These are phyloP conservation scores for Mythimna pallens DNA, from an alignment of 2,888 invertebrate species.

Conservation along the genomic window DNA sequence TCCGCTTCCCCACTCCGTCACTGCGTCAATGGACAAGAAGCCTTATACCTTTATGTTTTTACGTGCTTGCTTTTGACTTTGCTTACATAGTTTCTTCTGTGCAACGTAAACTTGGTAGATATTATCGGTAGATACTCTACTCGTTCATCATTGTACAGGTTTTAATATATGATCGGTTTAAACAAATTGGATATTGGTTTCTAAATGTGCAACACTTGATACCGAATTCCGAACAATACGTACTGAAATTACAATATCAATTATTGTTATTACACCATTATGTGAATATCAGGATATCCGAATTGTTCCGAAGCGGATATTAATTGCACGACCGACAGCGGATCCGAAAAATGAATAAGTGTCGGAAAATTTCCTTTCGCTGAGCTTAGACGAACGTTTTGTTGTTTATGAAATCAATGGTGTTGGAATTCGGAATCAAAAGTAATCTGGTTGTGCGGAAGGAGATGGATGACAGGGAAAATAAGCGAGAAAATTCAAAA, in stretches of 20 bases:
- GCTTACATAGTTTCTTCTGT: conserved; percentile 18
- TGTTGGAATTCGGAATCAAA: conserved; percentile 87
- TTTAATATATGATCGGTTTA: background rate
- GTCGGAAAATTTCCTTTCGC: conserved; percentile 45
- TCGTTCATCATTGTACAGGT: background rate
- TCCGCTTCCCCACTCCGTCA: no score
- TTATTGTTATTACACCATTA: conserved; percentile 37
- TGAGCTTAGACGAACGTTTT: conserved; percentile 60
- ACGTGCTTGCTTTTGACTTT: conserved; percentile 45
- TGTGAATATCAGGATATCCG: conserved; percentile 20
- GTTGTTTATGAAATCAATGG: conserved; percentile 84
- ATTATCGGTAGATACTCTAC: background rate
- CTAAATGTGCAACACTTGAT: conserved; percentile 1
- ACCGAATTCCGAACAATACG: conserved; percentile 1
- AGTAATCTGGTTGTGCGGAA: conserved; percentile 87
- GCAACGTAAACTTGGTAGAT: conserved; percentile 9
- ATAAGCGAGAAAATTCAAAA: conserved; percentile 88
- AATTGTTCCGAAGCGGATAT: conserved; percentile 46
- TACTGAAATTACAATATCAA: conserved; percentile 36
- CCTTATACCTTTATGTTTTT: conserved; percentile 48
- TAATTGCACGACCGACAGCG: conserved; percentile 40
- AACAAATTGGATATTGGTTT: background rate
- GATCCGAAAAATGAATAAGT: conserved; percentile 36
- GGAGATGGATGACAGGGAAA: conserved; percentile 89
- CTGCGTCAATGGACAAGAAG: no score